Evolutionary conservation across 1,140 invertebrate genomes (phyloP).

Genomic region (Macrocentrus cingulum): DNA sequence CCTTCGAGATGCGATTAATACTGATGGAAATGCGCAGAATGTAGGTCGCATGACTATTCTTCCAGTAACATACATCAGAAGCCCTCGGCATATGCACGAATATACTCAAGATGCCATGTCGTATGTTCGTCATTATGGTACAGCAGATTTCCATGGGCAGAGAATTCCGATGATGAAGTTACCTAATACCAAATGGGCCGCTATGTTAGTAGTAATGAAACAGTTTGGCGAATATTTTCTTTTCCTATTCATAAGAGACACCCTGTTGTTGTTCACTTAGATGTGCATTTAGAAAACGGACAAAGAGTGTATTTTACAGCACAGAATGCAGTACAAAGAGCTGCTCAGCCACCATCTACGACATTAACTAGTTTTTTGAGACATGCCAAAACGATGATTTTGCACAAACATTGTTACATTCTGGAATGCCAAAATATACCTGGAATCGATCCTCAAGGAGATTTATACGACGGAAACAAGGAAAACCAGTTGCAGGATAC

Average conservation of each 20-base stretch:
- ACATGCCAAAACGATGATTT: too few species aligned
- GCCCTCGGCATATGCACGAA: background rate
- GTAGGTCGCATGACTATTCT: background rate
- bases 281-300: conserved; percentile 51
- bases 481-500: too few species aligned
- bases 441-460: too few species aligned
- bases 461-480: too few species aligned
- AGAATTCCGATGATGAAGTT: conserved; percentile 36
- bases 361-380: conserved; percentile 55
- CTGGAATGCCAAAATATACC: too few species aligned
- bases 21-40: conserved; percentile 17
- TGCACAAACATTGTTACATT: too few species aligned
- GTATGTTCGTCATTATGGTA: conserved; percentile 23
- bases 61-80: background rate
- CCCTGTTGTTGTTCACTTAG: conserved; percentile 32
- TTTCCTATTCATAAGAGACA: conserved; percentile 52
- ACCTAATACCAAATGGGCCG: conserved; percentile 45
- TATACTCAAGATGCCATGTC: conserved; percentile 35
- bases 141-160: conserved; percentile 27
- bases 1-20: conserved; percentile 32
- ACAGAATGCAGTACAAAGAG: conserved; percentile 35
- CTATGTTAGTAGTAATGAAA: conserved; percentile 54
- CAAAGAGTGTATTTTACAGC: conserved; percentile 50
- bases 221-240: conserved; percentile 52
- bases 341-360: conserved; percentile 39